Evolutionary conservation across 1,140 invertebrate genomes (phyloP), one percentile per base, ranked within the genome.

Genomic region (fruit fly (Drosophila melanogaster)): DNA sequence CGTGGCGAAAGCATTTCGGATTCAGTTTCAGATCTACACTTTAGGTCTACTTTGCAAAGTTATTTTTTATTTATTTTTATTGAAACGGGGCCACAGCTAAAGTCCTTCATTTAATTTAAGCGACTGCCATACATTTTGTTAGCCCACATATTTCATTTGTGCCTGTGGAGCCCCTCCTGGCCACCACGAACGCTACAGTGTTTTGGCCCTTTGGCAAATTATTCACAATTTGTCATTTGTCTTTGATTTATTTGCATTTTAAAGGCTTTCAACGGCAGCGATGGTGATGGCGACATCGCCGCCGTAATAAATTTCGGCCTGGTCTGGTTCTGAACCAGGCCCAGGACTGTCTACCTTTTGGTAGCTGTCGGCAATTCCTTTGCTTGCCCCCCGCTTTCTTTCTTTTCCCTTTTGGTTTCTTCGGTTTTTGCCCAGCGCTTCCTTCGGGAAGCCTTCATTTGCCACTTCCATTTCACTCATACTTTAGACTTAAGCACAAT

Each of bases 191-290:
- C 44, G 17, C 41, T 33, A 47, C 38, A 40, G 41, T 77, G 75
- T 83, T 84, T 78, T 89, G 76, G 79, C 65, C 72, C 76, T 74
- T 75, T 89, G 84, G 84, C 84, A 89, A 89, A 89, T 89, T 89
- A 89, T 89, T 89, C 84, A 89, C 84, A 89, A 89, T 89, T 89
- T 89, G 84, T 89, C 84, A 89, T 89, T 89, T 90, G 84, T 89
- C 84, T 89, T 89, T 89, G 84, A 89, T 89, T 89, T 89, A 89
- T 89, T 89, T 89, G 84, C 84, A 89, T 89, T 89, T 89, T 89
- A 89, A 89, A 89, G 84, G 84, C 85, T 89, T 89, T 89, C 84
- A 89, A 84, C 84, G 77, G 66, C 57, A 60, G 59, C 62, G 53
- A 57, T 71, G 69, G 73, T 74, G 75, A 74, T 61, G 83, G 65